A percentile compares a stretch with the other conserved stretches of the same genome.
phyloP scores from a whole-genome alignment of 2,888 invertebrate species.

The Rhaphigaster nebulosa region DNA sequence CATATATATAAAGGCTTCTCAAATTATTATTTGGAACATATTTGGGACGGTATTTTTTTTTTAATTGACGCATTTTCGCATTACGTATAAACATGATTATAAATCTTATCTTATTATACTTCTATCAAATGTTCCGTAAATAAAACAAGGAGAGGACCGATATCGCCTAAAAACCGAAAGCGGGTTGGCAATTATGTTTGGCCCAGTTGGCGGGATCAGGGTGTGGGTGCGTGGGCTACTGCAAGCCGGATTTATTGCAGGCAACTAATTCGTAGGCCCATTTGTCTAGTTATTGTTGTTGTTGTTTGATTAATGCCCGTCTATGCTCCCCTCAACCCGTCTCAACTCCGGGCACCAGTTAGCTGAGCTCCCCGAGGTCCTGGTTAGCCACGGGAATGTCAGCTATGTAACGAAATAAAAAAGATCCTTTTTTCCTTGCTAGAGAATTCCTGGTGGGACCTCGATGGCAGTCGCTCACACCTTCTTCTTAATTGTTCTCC shows the following conservation, averaged over 20 bases:
- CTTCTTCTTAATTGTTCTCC: constrained; percentile 20
- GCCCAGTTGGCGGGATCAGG: background rate
- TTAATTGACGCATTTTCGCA: too few relatives aligned
- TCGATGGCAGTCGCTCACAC: background rate
- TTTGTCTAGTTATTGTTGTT: constrained; percentile 34
- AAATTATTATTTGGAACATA: too few relatives aligned
- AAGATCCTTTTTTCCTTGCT: background rate
- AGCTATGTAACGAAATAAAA: constrained; percentile 13
- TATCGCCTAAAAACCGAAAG: background rate
- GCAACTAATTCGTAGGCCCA: constrained; percentile 25
- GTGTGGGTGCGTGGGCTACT: background rate
- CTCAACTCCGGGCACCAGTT: background rate
- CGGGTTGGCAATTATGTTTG: background rate
- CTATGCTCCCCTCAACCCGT: background rate
- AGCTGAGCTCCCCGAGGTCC: background rate
- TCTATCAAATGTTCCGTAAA: too few relatives aligned
- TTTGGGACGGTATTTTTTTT: too few relatives aligned
- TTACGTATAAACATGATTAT: too few relatives aligned
- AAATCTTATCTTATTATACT: too few relatives aligned
- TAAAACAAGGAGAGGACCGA: background rate
- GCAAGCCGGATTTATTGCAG: constrained; percentile 1
- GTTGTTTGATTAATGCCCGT: constrained; percentile 32
- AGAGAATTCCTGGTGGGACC: background rate
- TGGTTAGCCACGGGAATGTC: constrained; percentile 10
- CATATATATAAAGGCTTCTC: too few relatives aligned